These are phyloP conservation scores for Papilio elwesi DNA, from an alignment of 2,888 invertebrate genomes.

Conservation along the genomic window DNA sequence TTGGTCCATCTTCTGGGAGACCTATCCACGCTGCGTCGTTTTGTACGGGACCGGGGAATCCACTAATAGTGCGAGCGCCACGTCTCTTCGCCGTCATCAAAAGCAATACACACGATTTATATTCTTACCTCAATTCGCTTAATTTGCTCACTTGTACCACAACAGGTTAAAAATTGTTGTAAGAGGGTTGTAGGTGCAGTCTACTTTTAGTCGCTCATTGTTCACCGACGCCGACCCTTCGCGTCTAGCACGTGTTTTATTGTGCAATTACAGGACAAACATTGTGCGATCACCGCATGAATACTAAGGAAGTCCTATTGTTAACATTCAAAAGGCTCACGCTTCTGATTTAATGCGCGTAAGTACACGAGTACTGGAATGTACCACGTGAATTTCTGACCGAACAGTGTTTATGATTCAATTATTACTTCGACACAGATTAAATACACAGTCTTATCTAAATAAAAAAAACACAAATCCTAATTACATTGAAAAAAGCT, in stretches of 20 bases:
- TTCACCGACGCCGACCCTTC: conserved; percentile 64
- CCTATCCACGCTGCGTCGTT: too few species aligned
- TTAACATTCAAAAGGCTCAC: conserved; percentile 41
- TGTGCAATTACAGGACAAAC: conserved; percentile 78
- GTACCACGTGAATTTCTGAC: background rate
- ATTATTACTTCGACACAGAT: background rate
- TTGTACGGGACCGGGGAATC: too few species aligned
- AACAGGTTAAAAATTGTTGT: conserved; percentile 46
- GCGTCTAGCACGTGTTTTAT: conserved; percentile 76
- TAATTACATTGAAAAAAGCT: too few species aligned
- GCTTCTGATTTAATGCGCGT: conserved; percentile 29
- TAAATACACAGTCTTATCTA: too few species aligned
- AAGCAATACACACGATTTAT: too few species aligned
- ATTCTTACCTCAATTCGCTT: conserved; percentile 40
- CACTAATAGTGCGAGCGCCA: too few species aligned
- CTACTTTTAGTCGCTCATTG: conserved; percentile 62
- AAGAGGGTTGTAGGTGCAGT: conserved; percentile 61
- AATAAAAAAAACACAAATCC: too few species aligned
- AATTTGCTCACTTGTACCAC: conserved; percentile 45
- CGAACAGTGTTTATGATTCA: background rate
- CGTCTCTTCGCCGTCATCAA: too few species aligned
- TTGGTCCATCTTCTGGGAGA: too few species aligned
- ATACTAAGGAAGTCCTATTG: conserved; percentile 66
- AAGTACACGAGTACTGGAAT: background rate
- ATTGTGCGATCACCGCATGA: conserved; percentile 58